Conservation (phyloP, 2,113 vertebrate genomes). For the Hippocampus barbouri region DNA sequence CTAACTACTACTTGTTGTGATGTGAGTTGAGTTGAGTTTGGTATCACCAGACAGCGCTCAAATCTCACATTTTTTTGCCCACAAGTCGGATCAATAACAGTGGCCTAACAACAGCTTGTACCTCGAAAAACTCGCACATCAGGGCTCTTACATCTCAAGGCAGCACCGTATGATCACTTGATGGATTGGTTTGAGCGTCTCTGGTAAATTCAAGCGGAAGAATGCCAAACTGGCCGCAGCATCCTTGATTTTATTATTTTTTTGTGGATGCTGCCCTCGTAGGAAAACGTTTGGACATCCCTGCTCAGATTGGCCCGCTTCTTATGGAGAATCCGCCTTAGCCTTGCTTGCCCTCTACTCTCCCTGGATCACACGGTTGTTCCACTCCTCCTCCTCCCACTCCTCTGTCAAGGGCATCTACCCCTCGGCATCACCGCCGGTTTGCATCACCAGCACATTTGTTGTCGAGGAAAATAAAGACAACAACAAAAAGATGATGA, state of each 20-base stretch:
- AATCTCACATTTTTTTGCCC: not conserved
- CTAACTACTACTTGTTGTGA: not conserved
- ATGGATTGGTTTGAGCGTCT: not conserved
- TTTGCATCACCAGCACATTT: not conserved
- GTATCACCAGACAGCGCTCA: not conserved
- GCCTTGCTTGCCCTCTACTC: conserved; percentile 20
- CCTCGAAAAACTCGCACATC: not conserved
- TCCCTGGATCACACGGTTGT: conserved; percentile 18
- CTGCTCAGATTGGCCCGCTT: too few species aligned
- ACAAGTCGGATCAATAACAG: not conserved
- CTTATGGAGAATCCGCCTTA: conserved; percentile 27
- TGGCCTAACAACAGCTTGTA: not conserved
- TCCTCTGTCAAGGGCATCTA: conserved; percentile 57
- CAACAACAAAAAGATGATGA: not conserved
- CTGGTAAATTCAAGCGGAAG: too few species aligned
- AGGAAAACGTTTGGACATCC: not conserved
- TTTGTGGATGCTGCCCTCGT: too few species aligned
- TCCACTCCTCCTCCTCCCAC: conserved; percentile 31
- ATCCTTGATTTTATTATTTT: too few species aligned
- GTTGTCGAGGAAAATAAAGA: not conserved
- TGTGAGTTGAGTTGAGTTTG: not conserved
- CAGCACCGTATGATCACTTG: not conserved
- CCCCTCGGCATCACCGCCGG: not conserved
- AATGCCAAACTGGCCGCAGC: too few species aligned
- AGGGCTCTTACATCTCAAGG: not conserved